These are phyloP conservation scores for Octodonta nipae DNA, from an alignment of 2,888 invertebrate genomes.

Conservation along the genomic window DNA sequence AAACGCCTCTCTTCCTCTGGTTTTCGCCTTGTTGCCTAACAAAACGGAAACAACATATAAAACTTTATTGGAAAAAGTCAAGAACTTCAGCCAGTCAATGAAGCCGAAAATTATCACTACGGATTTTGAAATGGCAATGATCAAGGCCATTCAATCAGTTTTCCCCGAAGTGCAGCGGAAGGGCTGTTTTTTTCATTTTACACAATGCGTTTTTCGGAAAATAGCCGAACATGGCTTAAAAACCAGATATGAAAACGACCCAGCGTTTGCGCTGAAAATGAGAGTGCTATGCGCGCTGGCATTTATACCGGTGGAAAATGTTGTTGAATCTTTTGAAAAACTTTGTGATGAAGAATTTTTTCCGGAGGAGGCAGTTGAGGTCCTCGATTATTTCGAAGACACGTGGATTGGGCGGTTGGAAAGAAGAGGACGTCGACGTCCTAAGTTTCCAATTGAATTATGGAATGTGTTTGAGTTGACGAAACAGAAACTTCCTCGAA, in stretches of 20 bases:
- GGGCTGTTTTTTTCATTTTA: slow-evolving; percentile 1
- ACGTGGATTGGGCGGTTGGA: too few relatives aligned
- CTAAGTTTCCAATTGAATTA: not conserved
- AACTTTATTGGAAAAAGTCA: not conserved
- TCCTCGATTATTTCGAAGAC: not conserved
- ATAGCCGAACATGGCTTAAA: slow-evolving; percentile 2
- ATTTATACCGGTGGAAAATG: not conserved
- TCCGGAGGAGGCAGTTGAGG: not conserved
- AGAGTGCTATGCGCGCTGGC: not conserved
- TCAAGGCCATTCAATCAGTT: not conserved
- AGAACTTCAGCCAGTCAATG: not conserved
- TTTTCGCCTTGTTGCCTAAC: not conserved
- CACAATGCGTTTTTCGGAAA: slow-evolving; percentile 1
- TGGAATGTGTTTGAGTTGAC: not conserved
- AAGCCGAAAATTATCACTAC: not conserved
- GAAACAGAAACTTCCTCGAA: slow-evolving; percentile 2
- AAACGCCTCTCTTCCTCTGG: not conserved
- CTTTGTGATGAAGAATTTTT: not conserved
- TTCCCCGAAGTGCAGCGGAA: not conserved
- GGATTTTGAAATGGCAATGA: not conserved
- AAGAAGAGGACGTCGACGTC: not conserved
- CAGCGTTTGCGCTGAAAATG: slow-evolving; percentile 1
- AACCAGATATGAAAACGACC: slow-evolving; percentile 2
- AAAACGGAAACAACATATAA: not conserved
- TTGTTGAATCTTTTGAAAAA: not conserved